Evolutionary conservation across 2,797 vertebrate species (phyloP).

Genomic region (Anomalospiza imberbis): DNA sequence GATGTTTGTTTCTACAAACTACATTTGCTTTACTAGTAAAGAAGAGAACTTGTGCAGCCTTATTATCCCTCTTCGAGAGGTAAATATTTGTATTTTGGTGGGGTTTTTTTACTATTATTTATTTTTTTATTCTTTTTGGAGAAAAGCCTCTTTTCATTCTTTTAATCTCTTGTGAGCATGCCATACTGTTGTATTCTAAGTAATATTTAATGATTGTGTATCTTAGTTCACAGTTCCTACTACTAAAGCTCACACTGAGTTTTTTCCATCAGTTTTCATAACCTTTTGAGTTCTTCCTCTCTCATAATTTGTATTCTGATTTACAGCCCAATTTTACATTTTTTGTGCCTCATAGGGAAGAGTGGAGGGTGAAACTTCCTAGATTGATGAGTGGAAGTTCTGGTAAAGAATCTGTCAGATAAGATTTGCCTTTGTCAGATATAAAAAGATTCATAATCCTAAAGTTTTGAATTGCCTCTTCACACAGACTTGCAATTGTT

Average conservation of each 20-base stretch:
- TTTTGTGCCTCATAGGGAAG: not conserved
- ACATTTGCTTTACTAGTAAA: conserved; percentile 98
- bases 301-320: not conserved
- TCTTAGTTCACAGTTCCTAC: not conserved
- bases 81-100: conserved; percentile 28
- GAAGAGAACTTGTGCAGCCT: conserved; percentile 94
- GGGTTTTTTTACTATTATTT: not conserved
- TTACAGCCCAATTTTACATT: not conserved
- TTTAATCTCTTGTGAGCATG: not conserved
- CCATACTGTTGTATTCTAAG: not conserved
- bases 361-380: not conserved
- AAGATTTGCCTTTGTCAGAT: not conserved
- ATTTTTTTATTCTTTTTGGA: not conserved
- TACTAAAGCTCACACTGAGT: not conserved
- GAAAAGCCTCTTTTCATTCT: not conserved
- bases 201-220: not conserved
- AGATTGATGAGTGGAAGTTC: not conserved
- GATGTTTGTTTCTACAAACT: conserved; percentile 99
- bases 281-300: not conserved
- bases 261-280: not conserved
- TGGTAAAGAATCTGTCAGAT: not conserved
- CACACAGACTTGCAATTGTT: not conserved
- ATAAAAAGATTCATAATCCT: not conserved
- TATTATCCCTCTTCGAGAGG: conserved; percentile 96
- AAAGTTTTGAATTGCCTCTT: not conserved